phyloP scores from a whole-genome alignment of 2,797 vertebrate genomes.

The Atherinosoma microstoma region DNA sequence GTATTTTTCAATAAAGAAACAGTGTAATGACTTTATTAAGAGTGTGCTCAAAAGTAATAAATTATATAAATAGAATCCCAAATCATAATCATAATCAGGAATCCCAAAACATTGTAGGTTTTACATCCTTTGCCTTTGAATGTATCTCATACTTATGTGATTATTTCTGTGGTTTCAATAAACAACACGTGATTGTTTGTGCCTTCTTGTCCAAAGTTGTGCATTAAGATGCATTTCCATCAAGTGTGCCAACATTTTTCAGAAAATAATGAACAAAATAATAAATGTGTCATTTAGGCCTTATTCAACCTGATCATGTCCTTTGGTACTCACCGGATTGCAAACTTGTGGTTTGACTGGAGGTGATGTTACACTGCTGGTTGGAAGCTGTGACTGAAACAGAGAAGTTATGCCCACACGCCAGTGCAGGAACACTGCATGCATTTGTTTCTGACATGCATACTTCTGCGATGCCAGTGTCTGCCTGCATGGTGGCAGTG shows the following conservation, averaged over 20 bases:
- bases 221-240: background rate
- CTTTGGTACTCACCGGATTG: conserved; percentile 67
- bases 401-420: conserved; percentile 76
- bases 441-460: conserved; percentile 57
- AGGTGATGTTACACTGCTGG: conserved; percentile 61
- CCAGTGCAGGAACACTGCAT: conserved; percentile 60
- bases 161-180: too few species aligned
- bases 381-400: conserved; percentile 78
- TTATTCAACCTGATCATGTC: background rate
- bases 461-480: conserved; percentile 32
- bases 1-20: background rate
- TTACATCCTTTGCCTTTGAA: too few species aligned
- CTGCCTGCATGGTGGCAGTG: conserved; percentile 56
- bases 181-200: too few species aligned
- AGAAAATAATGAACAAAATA: background rate
- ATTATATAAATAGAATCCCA: background rate
- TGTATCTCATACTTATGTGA: too few species aligned
- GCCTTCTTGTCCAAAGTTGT: background rate
- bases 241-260: too few species aligned
- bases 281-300: background rate
- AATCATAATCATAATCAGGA: too few species aligned
- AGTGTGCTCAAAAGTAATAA: background rate
- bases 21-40: background rate
- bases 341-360: conserved; percentile 34
- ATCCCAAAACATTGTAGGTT: too few species aligned